These are phyloP conservation scores for Geococcyx californianus DNA, from an alignment of 2,113 vertebrate genomes.

Conservation along the genomic window DNA sequence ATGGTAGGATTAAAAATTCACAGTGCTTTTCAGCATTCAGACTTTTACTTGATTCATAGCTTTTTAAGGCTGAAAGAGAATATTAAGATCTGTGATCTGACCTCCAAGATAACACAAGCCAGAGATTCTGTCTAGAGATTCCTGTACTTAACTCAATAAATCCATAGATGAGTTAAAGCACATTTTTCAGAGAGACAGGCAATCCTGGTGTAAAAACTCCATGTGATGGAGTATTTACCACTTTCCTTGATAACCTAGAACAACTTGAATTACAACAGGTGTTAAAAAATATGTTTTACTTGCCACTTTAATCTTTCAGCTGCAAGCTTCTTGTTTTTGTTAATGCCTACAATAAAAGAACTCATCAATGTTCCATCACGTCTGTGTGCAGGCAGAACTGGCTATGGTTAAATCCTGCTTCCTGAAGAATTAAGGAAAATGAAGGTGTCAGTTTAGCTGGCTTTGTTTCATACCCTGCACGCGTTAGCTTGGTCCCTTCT, in stretches of 20 bases:
- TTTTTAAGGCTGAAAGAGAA: background rate
- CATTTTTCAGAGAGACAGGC: background rate
- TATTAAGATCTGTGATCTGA: background rate
- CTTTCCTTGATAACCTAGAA: background rate
- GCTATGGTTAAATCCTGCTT: background rate
- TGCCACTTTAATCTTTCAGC: background rate
- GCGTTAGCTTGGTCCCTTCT: background rate
- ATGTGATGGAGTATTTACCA: background rate
- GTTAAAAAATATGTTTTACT: background rate
- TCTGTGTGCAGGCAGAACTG: background rate
- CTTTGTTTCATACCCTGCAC: background rate
- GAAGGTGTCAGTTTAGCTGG: background rate
- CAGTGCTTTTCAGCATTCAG: background rate
- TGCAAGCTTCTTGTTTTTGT: background rate
- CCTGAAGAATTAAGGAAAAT: background rate
- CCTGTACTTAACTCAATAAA: slow-evolving; percentile 37
- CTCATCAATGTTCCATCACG: background rate
- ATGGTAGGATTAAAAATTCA: background rate
- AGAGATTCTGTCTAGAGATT: slow-evolving; percentile 7
- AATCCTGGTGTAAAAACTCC: background rate
- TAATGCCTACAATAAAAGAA: background rate
- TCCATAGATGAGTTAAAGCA: background rate
- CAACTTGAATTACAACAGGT: background rate
- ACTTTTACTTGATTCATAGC: background rate
- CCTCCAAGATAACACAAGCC: background rate